Evolutionary conservation across 2,888 invertebrate species (phyloP).

Genomic region (Caenorhabditis parvicauda): DNA sequence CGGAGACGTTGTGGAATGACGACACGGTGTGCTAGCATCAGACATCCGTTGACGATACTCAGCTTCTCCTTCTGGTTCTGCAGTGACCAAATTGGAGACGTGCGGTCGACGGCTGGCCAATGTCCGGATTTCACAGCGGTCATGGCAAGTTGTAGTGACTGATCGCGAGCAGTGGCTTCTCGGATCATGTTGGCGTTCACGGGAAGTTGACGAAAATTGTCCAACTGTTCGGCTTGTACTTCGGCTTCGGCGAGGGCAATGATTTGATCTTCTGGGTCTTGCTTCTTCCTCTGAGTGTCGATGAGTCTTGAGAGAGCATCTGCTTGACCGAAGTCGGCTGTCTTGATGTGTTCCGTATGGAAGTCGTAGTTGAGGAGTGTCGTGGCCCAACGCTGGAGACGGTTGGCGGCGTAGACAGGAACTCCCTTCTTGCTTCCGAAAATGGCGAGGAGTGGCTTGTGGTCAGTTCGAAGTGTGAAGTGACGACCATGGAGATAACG

Average conservation of each 20-base stretch:
- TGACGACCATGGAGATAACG: conserved; percentile 14
- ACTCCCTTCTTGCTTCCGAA: conserved; percentile 12
- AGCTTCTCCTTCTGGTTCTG: conserved; percentile 16
- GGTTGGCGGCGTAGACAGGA: conserved; percentile 5
- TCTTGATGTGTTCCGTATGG: conserved; percentile 9
- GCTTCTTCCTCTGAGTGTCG: neutral
- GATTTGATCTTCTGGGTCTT: conserved; percentile 7
- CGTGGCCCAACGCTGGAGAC: conserved; percentile 11
- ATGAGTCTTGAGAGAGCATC: conserved; percentile 14
- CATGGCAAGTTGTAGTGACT: neutral
- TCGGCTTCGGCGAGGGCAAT: conserved; percentile 8
- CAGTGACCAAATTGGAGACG: too few relatives aligned
- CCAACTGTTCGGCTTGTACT: neutral
- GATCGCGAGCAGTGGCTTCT: neutral
- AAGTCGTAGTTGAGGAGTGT: conserved; percentile 11
- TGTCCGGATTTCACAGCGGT: neutral
- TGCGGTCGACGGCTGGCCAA: too few relatives aligned
- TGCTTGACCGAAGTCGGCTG: conserved; percentile 10
- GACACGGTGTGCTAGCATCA: conserved; percentile 41
- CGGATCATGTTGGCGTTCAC: neutral
- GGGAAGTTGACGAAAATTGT: neutral
- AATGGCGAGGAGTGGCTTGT: conserved; percentile 18
- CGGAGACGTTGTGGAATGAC: conserved; percentile 44
- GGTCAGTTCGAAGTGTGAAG: conserved; percentile 20
- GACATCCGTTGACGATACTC: conserved; percentile 35